Evolutionary conservation across 2,797 vertebrate species (phyloP).

Genomic region (Lophius americanus): DNA sequence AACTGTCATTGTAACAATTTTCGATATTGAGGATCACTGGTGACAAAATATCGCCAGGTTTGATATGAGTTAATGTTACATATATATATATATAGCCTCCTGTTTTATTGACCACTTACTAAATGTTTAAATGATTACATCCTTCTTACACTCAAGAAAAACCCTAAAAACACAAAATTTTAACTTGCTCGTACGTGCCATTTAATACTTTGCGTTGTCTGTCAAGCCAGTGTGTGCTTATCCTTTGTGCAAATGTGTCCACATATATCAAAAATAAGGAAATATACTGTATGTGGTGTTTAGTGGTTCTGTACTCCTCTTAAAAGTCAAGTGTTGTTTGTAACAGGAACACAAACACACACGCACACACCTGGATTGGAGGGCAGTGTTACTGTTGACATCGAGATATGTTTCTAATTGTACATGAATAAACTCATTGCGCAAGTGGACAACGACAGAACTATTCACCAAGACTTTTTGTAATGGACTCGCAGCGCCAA

Average conservation of each 20-base stretch:
- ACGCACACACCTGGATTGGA: conserved; percentile 13
- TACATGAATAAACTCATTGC: conserved; percentile 42
- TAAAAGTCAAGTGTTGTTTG: conserved; percentile 8
- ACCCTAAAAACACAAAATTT: no score
- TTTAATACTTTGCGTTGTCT: no score
- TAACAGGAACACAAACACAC: conserved; percentile 21
- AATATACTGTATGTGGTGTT: conserved; percentile 14
- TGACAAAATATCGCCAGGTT: no score
- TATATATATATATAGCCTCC: no score
- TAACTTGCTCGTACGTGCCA: no score
- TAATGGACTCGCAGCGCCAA: conserved; percentile 31
- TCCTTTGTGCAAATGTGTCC: conserved; percentile 8
- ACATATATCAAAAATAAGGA: conserved; percentile 30
- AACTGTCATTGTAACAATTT: no score
- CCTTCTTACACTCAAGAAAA: no score
- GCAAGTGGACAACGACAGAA: conserved; percentile 20
- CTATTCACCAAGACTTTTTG: conserved; percentile 46
- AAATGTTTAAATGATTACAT: no score
- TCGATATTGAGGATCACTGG: no score
- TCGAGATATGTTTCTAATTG: conserved; percentile 22
- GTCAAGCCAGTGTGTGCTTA: conserved; percentile 1
- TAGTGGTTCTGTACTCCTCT: conserved; percentile 25
- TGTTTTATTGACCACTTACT: no score
- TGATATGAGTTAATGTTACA: no score
- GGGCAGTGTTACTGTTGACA: conserved; percentile 34